Conservation (phyloP, 1,140 invertebrate genomes). For the Rhizoglyphus robini region DNA sequence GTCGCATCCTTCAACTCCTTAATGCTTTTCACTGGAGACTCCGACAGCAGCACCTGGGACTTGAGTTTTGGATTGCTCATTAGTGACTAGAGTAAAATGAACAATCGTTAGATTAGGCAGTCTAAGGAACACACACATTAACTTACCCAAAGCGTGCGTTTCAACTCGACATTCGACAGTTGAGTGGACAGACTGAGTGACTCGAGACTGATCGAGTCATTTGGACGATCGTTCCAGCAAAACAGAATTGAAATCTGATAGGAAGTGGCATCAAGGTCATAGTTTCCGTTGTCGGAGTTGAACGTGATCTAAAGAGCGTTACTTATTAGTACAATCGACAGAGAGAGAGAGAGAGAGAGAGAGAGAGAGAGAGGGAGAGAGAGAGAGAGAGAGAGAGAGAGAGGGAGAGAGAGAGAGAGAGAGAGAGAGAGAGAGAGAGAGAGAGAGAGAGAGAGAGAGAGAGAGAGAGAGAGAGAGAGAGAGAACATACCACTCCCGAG, state of each 20-base stretch:
- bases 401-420: too few relatives aligned
- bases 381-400: too few relatives aligned
- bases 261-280: slow-evolving; percentile 95
- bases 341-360: too few relatives aligned
- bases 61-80: slow-evolving; percentile 95
- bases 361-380: too few relatives aligned
- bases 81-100: slow-evolving; percentile 48
- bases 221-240: slow-evolving; percentile 90
- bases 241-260: slow-evolving; percentile 99
- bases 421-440: too few relatives aligned
- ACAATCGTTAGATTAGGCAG: slow-evolving; percentile 13
- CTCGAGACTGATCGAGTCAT: slow-evolving; percentile 84
- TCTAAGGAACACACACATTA: not conserved
- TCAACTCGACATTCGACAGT: slow-evolving; percentile 84
- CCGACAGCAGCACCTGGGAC: slow-evolving; percentile 68
- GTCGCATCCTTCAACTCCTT: slow-evolving; percentile 90
- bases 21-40: slow-evolving; percentile 50
- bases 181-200: slow-evolving; percentile 89
- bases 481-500: slow-evolving; percentile 68
- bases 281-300: slow-evolving; percentile 77
- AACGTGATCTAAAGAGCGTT: slow-evolving; percentile 71
- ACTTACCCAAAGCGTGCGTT: slow-evolving; percentile 77
- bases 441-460: too few relatives aligned
- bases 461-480: too few relatives aligned
- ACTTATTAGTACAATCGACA: too few relatives aligned